Conservation (phyloP, 2,113 vertebrate species). For the Cynopterus brachyotis region DNA sequence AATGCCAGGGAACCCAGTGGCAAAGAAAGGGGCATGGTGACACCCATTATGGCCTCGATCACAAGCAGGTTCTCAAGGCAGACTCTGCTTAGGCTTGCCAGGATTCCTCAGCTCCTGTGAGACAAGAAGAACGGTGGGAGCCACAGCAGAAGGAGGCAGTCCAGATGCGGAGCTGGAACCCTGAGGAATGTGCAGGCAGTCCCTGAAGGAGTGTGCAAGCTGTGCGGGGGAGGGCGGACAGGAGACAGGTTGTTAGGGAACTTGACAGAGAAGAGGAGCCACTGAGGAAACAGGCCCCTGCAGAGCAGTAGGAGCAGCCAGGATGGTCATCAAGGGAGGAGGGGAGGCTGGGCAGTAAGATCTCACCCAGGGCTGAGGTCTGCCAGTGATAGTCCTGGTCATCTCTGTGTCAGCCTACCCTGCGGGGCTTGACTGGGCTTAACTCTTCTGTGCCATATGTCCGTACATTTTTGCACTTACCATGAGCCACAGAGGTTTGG, state of each 20-base stretch:
- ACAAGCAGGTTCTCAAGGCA: neutral
- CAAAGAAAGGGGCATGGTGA: neutral
- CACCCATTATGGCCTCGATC: neutral
- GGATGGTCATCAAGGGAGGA: neutral
- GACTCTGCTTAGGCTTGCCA: too few relatives aligned
- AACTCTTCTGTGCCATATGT: neutral
- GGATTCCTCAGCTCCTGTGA: neutral
- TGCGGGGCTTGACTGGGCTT: neutral
- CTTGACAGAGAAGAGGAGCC: neutral
- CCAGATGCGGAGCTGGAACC: neutral
- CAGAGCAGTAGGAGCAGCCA: neutral
- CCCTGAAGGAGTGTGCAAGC: neutral
- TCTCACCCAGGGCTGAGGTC: neutral
- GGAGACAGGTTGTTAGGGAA: neutral
- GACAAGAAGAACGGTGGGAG: neutral
- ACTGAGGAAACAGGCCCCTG: neutral
- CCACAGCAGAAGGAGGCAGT: neutral
- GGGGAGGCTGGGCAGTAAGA: fast-evolving
- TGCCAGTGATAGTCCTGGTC: neutral
- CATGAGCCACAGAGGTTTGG: neutral
- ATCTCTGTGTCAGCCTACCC: neutral
- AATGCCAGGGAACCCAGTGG: neutral
- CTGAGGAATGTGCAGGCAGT: fast-evolving
- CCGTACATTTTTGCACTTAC: neutral
- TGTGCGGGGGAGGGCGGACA: too few relatives aligned